These are phyloP conservation scores for Pangasianodon gigas DNA, from an alignment of 2,113 vertebrate genomes.

Conservation along the genomic window DNA sequence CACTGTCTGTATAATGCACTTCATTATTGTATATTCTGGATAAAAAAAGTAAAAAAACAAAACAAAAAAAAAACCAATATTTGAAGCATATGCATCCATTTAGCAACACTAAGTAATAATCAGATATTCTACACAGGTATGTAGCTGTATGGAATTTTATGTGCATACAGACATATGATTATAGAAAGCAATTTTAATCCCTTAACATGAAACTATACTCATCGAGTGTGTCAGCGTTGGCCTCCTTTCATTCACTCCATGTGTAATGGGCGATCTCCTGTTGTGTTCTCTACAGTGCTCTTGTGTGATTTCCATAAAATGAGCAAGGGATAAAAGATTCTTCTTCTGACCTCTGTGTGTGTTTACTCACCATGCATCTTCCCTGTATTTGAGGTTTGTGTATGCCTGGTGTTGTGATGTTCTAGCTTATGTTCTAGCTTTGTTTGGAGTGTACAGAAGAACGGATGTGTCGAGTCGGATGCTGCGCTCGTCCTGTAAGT, in stretches of 20 bases:
- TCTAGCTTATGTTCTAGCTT: slow-evolving; percentile 81
- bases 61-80: slow-evolving; percentile 77
- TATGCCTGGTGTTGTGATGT: slow-evolving; percentile 98
- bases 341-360: slow-evolving; percentile 83
- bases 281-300: slow-evolving; percentile 98
- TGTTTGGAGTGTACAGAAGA: slow-evolving; percentile 95
- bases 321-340: slow-evolving; percentile 79
- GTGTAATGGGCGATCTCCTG: slow-evolving; percentile 85
- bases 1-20: slow-evolving; percentile 90
- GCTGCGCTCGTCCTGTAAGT: slow-evolving; percentile 78
- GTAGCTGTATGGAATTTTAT: slow-evolving; percentile 86
- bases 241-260: slow-evolving; percentile 84
- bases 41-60: slow-evolving; percentile 55
- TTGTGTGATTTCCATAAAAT: slow-evolving; percentile 86
- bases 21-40: slow-evolving; percentile 90
- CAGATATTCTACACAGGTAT: slow-evolving; percentile 86
- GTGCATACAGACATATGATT: slow-evolving; percentile 80
- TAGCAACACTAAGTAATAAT: slow-evolving; percentile 94
- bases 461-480: slow-evolving; percentile 76
- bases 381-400: slow-evolving; percentile 85
- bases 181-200: slow-evolving; percentile 77
- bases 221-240: slow-evolving; percentile 82
- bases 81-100: slow-evolving; percentile 83
- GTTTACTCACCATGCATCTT: slow-evolving; percentile 81
- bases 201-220: slow-evolving; percentile 78